Evolutionary conservation across 2,797 vertebrate genomes (phyloP).

Genomic region (Sternarchorhynchus goeldii): DNA sequence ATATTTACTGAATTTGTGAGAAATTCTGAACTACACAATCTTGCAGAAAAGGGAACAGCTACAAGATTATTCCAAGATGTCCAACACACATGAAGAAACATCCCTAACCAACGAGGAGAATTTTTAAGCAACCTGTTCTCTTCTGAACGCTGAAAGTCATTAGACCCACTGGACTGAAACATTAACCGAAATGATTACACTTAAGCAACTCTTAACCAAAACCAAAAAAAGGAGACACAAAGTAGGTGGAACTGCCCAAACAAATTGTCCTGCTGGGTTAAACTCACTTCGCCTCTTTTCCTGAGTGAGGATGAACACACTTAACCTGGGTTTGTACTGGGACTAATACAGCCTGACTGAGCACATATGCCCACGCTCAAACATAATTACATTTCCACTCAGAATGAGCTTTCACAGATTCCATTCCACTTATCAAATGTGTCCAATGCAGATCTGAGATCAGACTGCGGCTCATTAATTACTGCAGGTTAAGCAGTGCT

Average conservation of each 20-base stretch:
- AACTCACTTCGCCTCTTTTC: conserved; percentile 36
- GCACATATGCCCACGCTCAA: conserved; percentile 52
- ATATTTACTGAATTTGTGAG: too few species aligned
- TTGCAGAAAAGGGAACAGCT: neutral
- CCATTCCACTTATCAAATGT: conserved; percentile 74
- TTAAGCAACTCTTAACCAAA: conserved; percentile 64
- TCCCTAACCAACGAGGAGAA: conserved; percentile 8
- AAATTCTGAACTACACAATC: neutral
- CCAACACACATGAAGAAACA: conserved; percentile 2
- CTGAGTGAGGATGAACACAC: conserved; percentile 40
- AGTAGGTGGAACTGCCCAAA: conserved; percentile 67
- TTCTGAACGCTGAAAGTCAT: conserved; percentile 42
- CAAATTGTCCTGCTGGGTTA: conserved; percentile 62
- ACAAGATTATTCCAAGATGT: conserved; percentile 1
- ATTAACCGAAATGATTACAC: conserved; percentile 70
- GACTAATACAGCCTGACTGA: conserved; percentile 29
- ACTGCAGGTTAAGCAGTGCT: conserved; percentile 69
- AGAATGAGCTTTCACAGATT: conserved; percentile 64
- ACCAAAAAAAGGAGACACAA: conserved; percentile 59
- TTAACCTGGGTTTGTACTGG: conserved; percentile 66
- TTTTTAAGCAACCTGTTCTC: conserved; percentile 15
- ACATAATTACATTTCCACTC: conserved; percentile 76
- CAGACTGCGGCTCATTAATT: conserved; percentile 78
- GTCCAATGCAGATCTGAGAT: conserved; percentile 73
- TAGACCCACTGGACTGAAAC: conserved; percentile 63